These are phyloP conservation scores for Pipistrellus pipistrellus DNA, from an alignment of 2,797 vertebrate genomes.

Conservation along the genomic window DNA sequence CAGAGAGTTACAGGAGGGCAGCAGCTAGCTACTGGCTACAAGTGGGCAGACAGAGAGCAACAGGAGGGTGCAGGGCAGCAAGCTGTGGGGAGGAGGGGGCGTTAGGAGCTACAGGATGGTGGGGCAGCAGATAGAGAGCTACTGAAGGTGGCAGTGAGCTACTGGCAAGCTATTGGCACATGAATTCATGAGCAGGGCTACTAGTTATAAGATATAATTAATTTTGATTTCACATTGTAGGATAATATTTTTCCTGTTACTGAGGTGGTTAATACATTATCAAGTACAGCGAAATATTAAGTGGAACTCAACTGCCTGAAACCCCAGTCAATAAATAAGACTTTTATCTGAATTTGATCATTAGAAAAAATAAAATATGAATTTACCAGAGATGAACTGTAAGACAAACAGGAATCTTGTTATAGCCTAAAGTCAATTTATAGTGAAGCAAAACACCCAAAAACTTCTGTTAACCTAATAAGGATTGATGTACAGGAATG, in stretches of 20 bases:
- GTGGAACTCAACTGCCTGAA: slow-evolving; percentile 9
- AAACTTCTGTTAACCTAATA: neutral
- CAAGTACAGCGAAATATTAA: slow-evolving; percentile 33
- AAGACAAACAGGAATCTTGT: neutral
- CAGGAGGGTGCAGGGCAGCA: no score
- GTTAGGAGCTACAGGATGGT: no score
- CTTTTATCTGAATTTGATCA: slow-evolving; percentile 22
- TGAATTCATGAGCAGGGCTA: no score
- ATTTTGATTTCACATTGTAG: slow-evolving; percentile 17
- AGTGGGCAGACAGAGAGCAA: no score
- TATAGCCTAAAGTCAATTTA: neutral
- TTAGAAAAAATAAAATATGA: slow-evolving; percentile 46
- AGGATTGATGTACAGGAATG: neutral
- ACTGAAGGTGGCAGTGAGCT: no score
- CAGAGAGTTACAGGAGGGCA: no score
- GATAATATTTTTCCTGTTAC: slow-evolving; percentile 50
- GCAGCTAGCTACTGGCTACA: no score
- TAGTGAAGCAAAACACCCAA: slow-evolving; percentile 17
- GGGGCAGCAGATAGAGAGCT: no score
- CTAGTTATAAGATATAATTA: neutral
- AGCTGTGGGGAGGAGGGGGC: no score
- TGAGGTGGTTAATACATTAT: slow-evolving; percentile 14
- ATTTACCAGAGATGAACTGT: slow-evolving; percentile 9
- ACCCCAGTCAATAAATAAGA: neutral
- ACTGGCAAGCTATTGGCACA: no score